phyloP scores from a whole-genome alignment of 35 echinoderm and acorn worm genomes.

The Heliocidaris erythrogramma region DNA sequence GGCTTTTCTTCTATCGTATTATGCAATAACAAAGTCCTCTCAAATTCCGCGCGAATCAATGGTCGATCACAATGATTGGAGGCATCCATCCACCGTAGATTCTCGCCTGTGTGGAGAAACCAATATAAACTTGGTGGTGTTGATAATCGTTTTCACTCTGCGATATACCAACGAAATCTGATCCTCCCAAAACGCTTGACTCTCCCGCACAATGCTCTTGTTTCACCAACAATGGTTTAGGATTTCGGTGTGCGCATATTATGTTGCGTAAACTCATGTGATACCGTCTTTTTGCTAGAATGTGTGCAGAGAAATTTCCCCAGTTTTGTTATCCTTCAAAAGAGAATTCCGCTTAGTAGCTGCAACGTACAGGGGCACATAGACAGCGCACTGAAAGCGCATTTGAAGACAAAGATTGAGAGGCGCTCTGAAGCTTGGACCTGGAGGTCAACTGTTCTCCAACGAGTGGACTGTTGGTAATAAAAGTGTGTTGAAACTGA shows the following conservation, averaged over 20 bases:
- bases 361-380: background rate
- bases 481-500: background rate
- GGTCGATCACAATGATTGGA: background rate
- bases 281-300: background rate
- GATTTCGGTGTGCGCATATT: background rate
- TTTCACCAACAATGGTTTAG: too few relatives aligned
- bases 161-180: background rate
- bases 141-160: background rate
- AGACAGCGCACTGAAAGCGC: background rate
- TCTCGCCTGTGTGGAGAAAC: background rate
- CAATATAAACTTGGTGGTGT: background rate
- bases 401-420: background rate
- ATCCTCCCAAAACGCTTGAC: background rate
- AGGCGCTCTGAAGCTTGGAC: background rate
- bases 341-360: background rate
- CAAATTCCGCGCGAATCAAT: background rate
- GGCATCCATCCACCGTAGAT: background rate
- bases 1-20: background rate
- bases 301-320: background rate
- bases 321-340: background rate
- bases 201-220: too few relatives aligned
- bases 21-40: background rate
- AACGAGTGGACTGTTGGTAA: background rate
- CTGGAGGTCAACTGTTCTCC: background rate
- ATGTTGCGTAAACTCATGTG: background rate